Conservation (phyloP, 2,113 vertebrate genomes). For the Todiramphus saurophagus region DNA sequence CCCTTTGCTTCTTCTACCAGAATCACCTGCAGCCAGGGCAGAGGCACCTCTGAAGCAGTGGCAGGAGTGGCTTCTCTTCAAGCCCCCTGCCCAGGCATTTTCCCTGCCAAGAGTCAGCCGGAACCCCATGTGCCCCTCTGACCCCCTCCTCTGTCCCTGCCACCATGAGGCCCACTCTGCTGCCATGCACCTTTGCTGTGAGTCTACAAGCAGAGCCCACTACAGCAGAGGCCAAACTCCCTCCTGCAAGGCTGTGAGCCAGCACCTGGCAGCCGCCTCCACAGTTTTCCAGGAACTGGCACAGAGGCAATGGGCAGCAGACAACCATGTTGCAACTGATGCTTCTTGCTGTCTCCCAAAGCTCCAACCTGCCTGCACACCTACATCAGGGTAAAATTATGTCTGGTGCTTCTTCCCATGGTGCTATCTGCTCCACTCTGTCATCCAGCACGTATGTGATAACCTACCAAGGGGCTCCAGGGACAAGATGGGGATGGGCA, state of each 20-base stretch:
- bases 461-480: neutral
- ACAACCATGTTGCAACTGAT: neutral
- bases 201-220: neutral
- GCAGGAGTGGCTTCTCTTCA: neutral
- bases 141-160: neutral
- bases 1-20: neutral
- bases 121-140: neutral
- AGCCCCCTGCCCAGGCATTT: neutral
- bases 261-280: neutral
- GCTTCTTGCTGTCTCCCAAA: neutral
- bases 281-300: neutral
- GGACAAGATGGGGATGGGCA: neutral
- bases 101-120: neutral
- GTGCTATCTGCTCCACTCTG: neutral
- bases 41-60: neutral
- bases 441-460: neutral
- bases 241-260: accelerated
- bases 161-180: neutral
- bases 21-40: neutral
- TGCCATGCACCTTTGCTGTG: accelerated
- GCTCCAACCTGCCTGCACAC: neutral
- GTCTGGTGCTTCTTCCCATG: neutral
- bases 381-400: neutral
- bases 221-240: neutral
- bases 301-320: neutral